Conservation (phyloP, 2,113 vertebrate genomes). For the Erythrocercus mccallii region DNA sequence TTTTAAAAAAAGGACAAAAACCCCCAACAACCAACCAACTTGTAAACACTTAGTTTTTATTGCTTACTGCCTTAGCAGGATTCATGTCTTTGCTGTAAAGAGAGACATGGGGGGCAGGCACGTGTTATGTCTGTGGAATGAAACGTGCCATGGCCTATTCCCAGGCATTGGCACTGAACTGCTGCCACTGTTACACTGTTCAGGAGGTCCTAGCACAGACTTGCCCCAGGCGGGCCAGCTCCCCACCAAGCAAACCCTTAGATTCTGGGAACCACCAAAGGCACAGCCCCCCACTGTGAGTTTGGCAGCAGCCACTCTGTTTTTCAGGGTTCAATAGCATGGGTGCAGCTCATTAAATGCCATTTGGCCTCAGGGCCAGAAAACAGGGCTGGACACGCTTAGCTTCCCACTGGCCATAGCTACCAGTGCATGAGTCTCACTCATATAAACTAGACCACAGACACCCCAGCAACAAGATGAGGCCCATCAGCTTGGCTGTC, state of each 20-base stretch:
- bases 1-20: too few relatives aligned
- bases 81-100: background rate
- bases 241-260: background rate
- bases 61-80: background rate
- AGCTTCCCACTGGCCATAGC: background rate
- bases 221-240: background rate
- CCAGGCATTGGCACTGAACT: background rate
- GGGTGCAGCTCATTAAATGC: background rate
- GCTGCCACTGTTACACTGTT: background rate
- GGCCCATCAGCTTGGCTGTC: background rate
- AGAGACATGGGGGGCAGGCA: background rate
- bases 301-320: constrained; percentile 4
- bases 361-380: background rate
- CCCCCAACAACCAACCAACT: background rate
- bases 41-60: background rate
- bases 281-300: background rate
- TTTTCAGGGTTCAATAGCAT: background rate
- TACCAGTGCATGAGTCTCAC: background rate
- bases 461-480: background rate
- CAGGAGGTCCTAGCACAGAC: background rate
- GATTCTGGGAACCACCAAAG: background rate
- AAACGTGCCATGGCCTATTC: background rate
- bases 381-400: background rate
- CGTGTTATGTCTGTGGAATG: background rate
- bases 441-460: background rate